Conservation (phyloP, 2,797 vertebrate species). For the Thunnus albacares region DNA sequence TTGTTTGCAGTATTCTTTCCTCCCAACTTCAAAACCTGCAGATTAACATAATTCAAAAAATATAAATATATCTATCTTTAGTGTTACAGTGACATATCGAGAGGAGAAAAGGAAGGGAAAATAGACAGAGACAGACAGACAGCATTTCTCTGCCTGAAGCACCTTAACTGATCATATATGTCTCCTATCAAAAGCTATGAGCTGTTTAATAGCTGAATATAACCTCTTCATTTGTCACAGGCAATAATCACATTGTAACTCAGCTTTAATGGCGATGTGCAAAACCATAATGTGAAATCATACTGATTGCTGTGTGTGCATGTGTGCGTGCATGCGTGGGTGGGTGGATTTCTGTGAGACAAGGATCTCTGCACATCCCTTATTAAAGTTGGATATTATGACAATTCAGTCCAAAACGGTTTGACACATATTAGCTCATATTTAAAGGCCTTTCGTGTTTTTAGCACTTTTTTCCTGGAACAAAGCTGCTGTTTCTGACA, state of each 20-base stretch:
- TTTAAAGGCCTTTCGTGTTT: conserved; percentile 51
- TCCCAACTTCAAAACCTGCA: conserved; percentile 57
- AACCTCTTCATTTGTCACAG: conserved; percentile 88
- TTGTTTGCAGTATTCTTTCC: conserved; percentile 46
- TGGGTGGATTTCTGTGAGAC: conserved; percentile 61
- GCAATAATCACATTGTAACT: conserved; percentile 86
- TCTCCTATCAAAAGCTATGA: conserved; percentile 87
- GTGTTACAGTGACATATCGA: conserved; percentile 17
- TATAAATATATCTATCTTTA: conserved; percentile 36
- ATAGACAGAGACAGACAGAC: conserved; percentile 51
- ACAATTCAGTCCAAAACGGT: conserved; percentile 55
- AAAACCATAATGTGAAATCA: conserved; percentile 82
- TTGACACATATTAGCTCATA: conserved; percentile 64
- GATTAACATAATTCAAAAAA: conserved; percentile 58
- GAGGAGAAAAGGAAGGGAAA: conserved; percentile 31
- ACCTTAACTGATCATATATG: conserved; percentile 84
- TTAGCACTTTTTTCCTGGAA: conserved; percentile 24
- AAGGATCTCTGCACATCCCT: conserved; percentile 66
- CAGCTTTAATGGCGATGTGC: conserved; percentile 80
- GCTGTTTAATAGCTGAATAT: conserved; percentile 87
- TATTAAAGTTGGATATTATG: conserved; percentile 73
- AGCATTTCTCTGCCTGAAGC: conserved; percentile 73
- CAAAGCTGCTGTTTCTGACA: conserved; percentile 52
- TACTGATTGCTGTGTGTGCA: conserved; percentile 71
- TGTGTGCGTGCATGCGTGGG: conserved; percentile 60